These are phyloP conservation scores for Lepidiolamprologus cunningtoni DNA, from an alignment of 2,113 vertebrate genomes.

Conservation along the genomic window DNA sequence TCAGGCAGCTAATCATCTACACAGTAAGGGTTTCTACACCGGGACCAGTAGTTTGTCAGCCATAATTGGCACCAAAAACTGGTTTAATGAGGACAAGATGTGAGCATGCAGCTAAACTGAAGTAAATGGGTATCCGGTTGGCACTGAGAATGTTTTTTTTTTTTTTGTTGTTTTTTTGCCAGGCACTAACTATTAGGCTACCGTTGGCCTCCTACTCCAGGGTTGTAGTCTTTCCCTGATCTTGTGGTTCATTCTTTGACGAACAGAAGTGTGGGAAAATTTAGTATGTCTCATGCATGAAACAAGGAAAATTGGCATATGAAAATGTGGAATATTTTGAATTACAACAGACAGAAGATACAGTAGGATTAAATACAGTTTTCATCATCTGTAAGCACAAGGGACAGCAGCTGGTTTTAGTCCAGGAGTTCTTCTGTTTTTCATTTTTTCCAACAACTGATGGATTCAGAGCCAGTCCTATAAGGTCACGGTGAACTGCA, in stretches of 20 bases:
- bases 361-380: background rate
- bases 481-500: slow-evolving; percentile 5
- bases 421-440: background rate
- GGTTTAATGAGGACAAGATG: slow-evolving; percentile 59
- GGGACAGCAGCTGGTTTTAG: background rate
- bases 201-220: slow-evolving; percentile 10
- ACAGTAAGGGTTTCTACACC: slow-evolving; percentile 3
- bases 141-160: background rate
- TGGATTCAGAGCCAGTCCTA: background rate
- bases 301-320: background rate
- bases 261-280: background rate
- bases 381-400: background rate
- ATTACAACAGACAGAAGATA: background rate
- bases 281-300: background rate
- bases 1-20: slow-evolving; percentile 51
- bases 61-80: slow-evolving; percentile 43
- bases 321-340: background rate
- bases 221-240: background rate
- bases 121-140: slow-evolving; percentile 9
- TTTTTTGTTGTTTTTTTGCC: background rate
- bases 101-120: slow-evolving; percentile 16
- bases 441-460: background rate
- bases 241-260: background rate
- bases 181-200: slow-evolving; percentile 28
- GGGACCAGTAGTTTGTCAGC: slow-evolving; percentile 47